Evolutionary conservation across 2,888 invertebrate species (phyloP).

Genomic region (Eupithecia centaureata): DNA sequence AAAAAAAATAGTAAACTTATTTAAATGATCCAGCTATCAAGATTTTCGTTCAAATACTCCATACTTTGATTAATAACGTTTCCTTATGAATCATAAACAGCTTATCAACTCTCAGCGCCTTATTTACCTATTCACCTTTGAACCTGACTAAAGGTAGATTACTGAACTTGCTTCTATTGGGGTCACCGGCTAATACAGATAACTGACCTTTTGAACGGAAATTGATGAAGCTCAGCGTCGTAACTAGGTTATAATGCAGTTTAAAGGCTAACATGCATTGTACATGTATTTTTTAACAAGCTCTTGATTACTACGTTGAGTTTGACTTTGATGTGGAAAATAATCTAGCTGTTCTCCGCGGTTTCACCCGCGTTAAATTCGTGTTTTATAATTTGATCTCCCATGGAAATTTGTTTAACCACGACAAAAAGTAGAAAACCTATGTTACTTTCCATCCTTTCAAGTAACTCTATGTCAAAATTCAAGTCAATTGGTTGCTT

Average conservation of each 20-base stretch:
- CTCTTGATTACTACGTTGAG: not conserved
- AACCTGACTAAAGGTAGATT: conserved; percentile 24
- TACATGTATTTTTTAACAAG: not conserved
- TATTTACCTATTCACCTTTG: conserved; percentile 6
- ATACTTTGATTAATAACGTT: not conserved
- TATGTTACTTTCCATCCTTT: no score
- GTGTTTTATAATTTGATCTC: no score
- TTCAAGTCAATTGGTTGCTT: no score
- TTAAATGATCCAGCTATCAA: not conserved
- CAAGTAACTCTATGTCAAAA: no score
- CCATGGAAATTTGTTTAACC: no score
- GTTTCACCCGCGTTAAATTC: no score
- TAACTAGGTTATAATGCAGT: conserved; percentile 27
- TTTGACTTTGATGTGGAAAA: not conserved
- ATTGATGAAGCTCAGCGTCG: conserved; percentile 21
- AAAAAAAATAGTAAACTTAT: no score
- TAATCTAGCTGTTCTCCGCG: no score
- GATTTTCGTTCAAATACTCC: not conserved
- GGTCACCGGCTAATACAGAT: conserved; percentile 34
- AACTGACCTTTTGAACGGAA: conserved; percentile 28
- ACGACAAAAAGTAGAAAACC: no score
- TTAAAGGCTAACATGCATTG: conserved; percentile 35
- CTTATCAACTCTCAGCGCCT: not conserved
- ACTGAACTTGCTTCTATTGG: conserved; percentile 28
- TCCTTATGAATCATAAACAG: not conserved